Conservation (phyloP, 1,140 invertebrate genomes). For the Euschistus heros region DNA sequence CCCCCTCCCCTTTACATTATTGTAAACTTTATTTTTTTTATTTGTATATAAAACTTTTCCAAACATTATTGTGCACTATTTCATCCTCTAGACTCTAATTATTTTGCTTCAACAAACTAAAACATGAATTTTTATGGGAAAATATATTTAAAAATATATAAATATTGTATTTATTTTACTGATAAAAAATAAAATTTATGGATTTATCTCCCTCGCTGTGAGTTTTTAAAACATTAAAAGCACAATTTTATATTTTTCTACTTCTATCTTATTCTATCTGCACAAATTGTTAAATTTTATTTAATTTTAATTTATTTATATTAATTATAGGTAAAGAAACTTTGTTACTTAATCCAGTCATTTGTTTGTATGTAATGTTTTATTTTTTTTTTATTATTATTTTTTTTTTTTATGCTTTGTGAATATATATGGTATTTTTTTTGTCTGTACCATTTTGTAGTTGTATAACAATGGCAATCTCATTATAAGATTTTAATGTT, state of each 20-base stretch:
- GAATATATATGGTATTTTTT: slow-evolving; percentile 23
- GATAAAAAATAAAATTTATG: slow-evolving; percentile 8
- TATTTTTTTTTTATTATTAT: too few species aligned
- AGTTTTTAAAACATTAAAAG: slow-evolving; percentile 6
- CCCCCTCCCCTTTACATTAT: background rate
- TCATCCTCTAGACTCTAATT: background rate
- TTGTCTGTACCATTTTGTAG: slow-evolving; percentile 22
- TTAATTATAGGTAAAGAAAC: slow-evolving; percentile 1
- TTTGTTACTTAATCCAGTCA: slow-evolving; percentile 18
- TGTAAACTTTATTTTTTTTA: too few species aligned
- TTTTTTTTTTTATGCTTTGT: slow-evolving; percentile 16
- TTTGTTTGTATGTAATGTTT: slow-evolving; percentile 23
- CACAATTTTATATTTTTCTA: slow-evolving; percentile 17
- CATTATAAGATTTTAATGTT: slow-evolving; percentile 29
- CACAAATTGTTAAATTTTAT: slow-evolving; percentile 5
- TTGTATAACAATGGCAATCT: slow-evolving; percentile 28
- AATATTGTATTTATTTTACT: slow-evolving; percentile 10
- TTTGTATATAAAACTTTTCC: slow-evolving; percentile 5
- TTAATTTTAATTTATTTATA: slow-evolving; percentile 5
- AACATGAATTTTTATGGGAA: background rate
- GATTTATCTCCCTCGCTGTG: slow-evolving; percentile 8
- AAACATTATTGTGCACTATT: slow-evolving; percentile 10
- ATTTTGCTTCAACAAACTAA: slow-evolving; percentile 4
- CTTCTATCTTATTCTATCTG: slow-evolving; percentile 17
- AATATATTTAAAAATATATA: slow-evolving; percentile 3